These are phyloP conservation scores for Hypotaenidia philippensis DNA, from an alignment of 2,797 vertebrate species.

Conservation along the genomic window DNA sequence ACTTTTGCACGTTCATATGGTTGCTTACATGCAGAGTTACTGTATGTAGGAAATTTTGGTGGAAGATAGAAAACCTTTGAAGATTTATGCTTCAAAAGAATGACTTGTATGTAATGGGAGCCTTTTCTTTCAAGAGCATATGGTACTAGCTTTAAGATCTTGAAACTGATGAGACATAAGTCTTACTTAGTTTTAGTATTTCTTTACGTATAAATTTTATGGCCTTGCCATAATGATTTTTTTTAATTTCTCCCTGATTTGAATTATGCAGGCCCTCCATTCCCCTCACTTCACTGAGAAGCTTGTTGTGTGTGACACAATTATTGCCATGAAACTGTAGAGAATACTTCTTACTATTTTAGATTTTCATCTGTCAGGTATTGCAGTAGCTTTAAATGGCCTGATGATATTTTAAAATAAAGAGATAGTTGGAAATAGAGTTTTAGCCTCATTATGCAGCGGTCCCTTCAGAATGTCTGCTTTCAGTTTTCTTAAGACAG, in stretches of 20 bases:
- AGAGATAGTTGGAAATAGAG: neutral
- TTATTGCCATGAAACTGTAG: neutral
- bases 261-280: neutral
- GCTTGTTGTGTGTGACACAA: neutral
- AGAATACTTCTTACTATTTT: neutral
- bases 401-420: neutral
- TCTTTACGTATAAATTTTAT: neutral
- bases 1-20: accelerated
- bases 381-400: neutral
- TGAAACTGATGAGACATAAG: neutral
- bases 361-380: neutral
- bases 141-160: neutral
- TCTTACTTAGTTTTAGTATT: neutral
- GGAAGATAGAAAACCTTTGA: neutral
- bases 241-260: neutral
- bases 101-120: neutral
- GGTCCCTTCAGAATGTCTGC: neutral
- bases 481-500: neutral
- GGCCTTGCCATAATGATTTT: neutral
- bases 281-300: neutral
- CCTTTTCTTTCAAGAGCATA: neutral
- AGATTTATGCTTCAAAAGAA: neutral
- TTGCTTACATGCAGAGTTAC: neutral
- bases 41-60: neutral
- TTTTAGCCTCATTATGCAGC: neutral